Evolutionary conservation across 2,888 invertebrate species (phyloP), one percentile per base, ranked within the genome.

Genomic region (Scelioninae gen. 1): DNA sequence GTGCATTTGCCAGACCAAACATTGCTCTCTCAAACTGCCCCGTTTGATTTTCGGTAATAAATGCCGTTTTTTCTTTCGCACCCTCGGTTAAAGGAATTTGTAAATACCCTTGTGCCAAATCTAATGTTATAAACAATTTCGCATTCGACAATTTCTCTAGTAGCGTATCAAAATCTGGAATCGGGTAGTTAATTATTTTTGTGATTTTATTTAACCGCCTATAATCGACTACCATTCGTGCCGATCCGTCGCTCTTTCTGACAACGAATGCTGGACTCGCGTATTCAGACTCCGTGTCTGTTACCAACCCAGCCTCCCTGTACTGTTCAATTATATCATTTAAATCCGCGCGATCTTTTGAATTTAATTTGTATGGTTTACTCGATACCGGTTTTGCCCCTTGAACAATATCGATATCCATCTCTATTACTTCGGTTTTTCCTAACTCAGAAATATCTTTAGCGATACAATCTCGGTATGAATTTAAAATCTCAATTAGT

Each of bases 191-290:
- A 3, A 65, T 43, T 0, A 1, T 1, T 9, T 9, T 65, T 43
- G 15, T 60, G 4, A 40, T 40, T 5, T 40, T 40, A 40, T 40
- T 40, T 11, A 40, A 4, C 11, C 40, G 7, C 3, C 40, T 6
- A 40, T 40, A 71, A 55, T 79, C 75, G 5, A 83, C 40, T 0
- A 83, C 71, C 79, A 83, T 79, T 10, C 72, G 34, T 10, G 38
- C 38, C 4, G 65, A 34, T 9, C 71, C 81, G 16, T 82, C 68
- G 8, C 63, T 75, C 16, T 79, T 82, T 2, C 69, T 43, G 0
- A 83, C 63, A 0, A 83, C 0, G 23, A 80, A 83, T 0, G 63
- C 83, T 7, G 83, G 72, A 66, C 74, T 83, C n/a, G 77, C 80
- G 16, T n/a, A 63, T 6, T 60, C 58, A 0, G 83, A 80, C 11